Evolutionary conservation across 2,888 invertebrate species (phyloP), one percentile per base, ranked within the genome.

Genomic region (Agriopis leucophaearia): DNA sequence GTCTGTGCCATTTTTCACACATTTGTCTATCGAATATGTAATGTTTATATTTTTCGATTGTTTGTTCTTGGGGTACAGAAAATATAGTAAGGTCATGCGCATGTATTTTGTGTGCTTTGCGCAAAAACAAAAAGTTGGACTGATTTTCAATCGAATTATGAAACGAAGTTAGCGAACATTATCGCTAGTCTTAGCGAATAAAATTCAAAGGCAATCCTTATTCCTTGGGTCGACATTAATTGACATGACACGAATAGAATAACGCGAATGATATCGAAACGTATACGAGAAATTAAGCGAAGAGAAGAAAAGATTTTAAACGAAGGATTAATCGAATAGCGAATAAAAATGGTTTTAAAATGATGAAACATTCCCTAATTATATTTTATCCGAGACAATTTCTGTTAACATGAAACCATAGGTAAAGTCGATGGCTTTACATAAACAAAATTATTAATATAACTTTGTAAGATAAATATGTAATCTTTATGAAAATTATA

Each of bases 251-350:
- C 9, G 18, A 55, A 35, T 52, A 61, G 5, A 60, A 18, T 18
- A 54, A 42, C 8, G 36, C 16, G 57, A 57, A 57, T 44, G 38
- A 52, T 58, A 64, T 64, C 57, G 64, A 64, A 58, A 64, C n/a
- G 57, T 52, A 58, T 64, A 58, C 64, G 64, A 64, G 16, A 27
- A n/a, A n/a, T n/a, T n/a, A n/a, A n/a, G n/a, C 52, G 52, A 58
- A 57, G 18, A n/a, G n/a, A 48, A 2, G n/a, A n/a, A n/a, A n/a
- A n/a, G n/a, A n/a, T 27, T 36, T 51, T 36, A 57, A 58, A 45
- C 58, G 51, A 65, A 54, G 7, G 36, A 58, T 38, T 51, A 27
- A 52, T 42, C 36, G 36, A 57, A 52, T 56, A 56, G 55, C 13
- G 16, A 18, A 12, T 55, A 42, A 8, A 47, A 2, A 48, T 27